Evolutionary conservation across 2,113 vertebrate species (phyloP).

Genomic region (Lasiurus cinereus): DNA sequence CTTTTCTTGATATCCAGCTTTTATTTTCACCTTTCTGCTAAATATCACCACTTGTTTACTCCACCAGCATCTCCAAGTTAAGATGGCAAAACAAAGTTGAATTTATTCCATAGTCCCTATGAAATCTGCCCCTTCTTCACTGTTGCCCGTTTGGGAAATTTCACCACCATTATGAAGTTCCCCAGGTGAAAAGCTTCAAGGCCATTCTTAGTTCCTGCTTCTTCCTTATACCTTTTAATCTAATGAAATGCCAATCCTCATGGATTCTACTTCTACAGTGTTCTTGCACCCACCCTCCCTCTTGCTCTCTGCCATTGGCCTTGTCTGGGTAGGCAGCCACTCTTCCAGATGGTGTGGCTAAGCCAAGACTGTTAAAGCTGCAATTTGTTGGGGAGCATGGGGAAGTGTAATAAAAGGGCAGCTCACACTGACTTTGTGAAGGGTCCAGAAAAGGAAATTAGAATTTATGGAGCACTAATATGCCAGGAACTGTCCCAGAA

Average conservation of each 20-base stretch:
- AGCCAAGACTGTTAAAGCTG: not conserved
- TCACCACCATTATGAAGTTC: not conserved
- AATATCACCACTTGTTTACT: not conserved
- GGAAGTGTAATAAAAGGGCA: not conserved
- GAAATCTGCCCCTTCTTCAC: not conserved
- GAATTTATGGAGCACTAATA: not conserved
- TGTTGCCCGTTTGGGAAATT: not conserved
- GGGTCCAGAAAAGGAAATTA: not conserved
- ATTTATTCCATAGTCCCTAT: not conserved
- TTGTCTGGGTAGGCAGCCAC: not conserved
- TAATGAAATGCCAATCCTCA: not conserved
- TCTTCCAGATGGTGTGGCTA: not conserved
- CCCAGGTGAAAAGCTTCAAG: not conserved
- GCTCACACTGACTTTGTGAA: not conserved
- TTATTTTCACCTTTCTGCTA: not conserved
- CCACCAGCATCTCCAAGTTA: not conserved
- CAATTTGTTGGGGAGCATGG: not conserved
- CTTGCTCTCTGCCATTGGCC: not conserved
- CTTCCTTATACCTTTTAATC: not conserved
- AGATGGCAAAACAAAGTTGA: slow-evolving; percentile 21
- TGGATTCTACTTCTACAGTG: not conserved
- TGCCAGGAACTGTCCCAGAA: not conserved
- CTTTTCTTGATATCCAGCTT: slow-evolving; percentile 51
- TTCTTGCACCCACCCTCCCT: not conserved
- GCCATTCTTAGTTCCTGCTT: not conserved